These are phyloP conservation scores for Anolis carolinensis DNA, from an alignment of 2,113 vertebrate genomes.

Conservation along the genomic window DNA sequence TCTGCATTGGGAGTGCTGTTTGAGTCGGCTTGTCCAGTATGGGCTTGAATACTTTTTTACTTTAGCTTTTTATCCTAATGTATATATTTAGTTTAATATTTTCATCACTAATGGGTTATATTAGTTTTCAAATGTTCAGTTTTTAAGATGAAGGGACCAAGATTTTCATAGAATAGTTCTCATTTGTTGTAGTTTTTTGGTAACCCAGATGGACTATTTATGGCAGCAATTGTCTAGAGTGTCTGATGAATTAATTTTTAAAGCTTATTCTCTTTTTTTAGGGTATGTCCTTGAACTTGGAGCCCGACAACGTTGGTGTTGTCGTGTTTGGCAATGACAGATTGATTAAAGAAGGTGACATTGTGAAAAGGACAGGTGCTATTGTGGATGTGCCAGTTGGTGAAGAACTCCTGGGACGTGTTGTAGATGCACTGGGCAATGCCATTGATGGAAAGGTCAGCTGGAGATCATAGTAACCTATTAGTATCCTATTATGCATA, in stretches of 20 bases:
- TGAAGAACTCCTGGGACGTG: conserved; percentile 91
- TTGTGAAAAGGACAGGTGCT: conserved; percentile 97
- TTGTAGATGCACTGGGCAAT: conserved; percentile 96
- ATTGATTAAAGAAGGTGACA: conserved; percentile 96
- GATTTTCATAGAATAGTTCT: background rate
- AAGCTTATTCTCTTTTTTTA: conserved; percentile 51
- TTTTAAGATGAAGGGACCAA: background rate
- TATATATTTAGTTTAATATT: background rate
- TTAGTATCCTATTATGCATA: fast-evolving
- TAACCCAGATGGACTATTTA: background rate
- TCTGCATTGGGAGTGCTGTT: background rate
- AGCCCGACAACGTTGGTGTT: conserved; percentile 98
- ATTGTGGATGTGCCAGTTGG: conserved; percentile 98
- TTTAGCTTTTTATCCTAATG: background rate
- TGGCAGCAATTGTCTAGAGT: background rate
- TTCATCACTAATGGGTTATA: background rate
- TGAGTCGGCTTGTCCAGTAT: background rate
- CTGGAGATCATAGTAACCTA: fast-evolving
- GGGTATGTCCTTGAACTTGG: conserved; percentile 99
- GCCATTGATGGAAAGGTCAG: conserved; percentile 95
- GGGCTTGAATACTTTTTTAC: background rate
- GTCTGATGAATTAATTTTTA: background rate
- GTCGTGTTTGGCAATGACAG: conserved; percentile 99
- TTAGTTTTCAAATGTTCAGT: background rate
- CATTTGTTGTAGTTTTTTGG: background rate